Percentiles rank a stretch among this genome's conserved stretches.
These are phyloP conservation scores for Oxystoma pomonae DNA, from an alignment of 2,888 invertebrate species.

Conservation along the genomic window DNA sequence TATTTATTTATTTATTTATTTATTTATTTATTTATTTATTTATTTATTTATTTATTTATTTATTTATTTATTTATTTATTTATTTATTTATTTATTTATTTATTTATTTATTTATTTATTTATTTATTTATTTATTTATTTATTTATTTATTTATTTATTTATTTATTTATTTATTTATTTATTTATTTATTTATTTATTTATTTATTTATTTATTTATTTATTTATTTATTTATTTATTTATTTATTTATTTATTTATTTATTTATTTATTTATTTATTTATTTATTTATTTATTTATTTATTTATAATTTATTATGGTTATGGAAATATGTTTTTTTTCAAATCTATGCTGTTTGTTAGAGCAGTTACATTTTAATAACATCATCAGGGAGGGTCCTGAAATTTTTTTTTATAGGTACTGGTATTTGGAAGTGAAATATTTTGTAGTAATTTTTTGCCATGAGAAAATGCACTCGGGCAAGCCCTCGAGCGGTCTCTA, in stretches of 20 bases:
- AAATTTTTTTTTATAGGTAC: too few relatives aligned
- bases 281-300: slow-evolving; percentile 3
- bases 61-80: neutral
- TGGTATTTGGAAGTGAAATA: too few relatives aligned
- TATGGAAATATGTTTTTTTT: too few relatives aligned
- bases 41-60: neutral
- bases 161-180: neutral
- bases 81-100: neutral
- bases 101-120: neutral
- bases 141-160: neutral
- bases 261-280: slow-evolving; percentile 12
- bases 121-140: neutral
- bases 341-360: too few relatives aligned
- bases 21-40: neutral
- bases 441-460: too few relatives aligned
- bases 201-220: neutral
- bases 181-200: neutral
- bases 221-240: slow-evolving; percentile 3
- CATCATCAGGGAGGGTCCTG: too few relatives aligned
- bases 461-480: too few relatives aligned
- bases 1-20: neutral
- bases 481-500: too few relatives aligned
- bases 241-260: slow-evolving; percentile 11
- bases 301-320: neutral
- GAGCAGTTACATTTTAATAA: too few relatives aligned